Percentiles rank a stretch among this genome's conserved stretches.
These are phyloP conservation scores for Nasua narica DNA, from an alignment of 2,797 vertebrate species.

Conservation along the genomic window DNA sequence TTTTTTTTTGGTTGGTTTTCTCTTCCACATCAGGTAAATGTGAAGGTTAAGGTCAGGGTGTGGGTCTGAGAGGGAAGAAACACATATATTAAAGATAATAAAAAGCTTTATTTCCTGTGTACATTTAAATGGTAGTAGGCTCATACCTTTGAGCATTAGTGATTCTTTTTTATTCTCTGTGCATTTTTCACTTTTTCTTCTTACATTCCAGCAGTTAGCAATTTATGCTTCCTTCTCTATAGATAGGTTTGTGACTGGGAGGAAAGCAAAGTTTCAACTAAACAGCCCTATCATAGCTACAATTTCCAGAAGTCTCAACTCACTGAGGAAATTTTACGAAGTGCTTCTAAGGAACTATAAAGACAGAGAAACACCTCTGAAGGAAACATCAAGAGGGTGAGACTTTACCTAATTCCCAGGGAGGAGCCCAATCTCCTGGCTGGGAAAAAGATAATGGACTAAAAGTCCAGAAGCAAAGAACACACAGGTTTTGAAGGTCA, in stretches of 20 bases:
- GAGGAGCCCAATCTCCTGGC: background rate
- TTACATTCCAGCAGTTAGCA: background rate
- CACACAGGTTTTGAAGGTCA: fast-evolving
- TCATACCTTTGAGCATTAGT: background rate
- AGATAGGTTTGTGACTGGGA: background rate
- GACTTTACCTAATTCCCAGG: background rate
- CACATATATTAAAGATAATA: background rate
- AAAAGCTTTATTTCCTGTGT: background rate
- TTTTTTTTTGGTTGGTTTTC: background rate
- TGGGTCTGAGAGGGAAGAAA: background rate
- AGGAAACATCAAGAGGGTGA: background rate
- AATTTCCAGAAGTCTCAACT: background rate
- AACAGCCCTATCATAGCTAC: background rate
- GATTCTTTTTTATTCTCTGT: background rate
- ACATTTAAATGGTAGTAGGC: background rate
- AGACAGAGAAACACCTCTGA: background rate
- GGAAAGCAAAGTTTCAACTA: background rate
- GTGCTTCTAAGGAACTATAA: background rate
- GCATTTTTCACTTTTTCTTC: background rate
- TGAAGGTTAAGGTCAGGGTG: background rate
- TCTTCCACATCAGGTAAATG: background rate
- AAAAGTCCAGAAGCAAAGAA: background rate
- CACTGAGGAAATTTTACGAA: background rate
- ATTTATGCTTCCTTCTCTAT: background rate
- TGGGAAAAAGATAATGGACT: background rate